phyloP scores from a whole-genome alignment of 2,113 vertebrate species.

The Formicarius rufipectus region DNA sequence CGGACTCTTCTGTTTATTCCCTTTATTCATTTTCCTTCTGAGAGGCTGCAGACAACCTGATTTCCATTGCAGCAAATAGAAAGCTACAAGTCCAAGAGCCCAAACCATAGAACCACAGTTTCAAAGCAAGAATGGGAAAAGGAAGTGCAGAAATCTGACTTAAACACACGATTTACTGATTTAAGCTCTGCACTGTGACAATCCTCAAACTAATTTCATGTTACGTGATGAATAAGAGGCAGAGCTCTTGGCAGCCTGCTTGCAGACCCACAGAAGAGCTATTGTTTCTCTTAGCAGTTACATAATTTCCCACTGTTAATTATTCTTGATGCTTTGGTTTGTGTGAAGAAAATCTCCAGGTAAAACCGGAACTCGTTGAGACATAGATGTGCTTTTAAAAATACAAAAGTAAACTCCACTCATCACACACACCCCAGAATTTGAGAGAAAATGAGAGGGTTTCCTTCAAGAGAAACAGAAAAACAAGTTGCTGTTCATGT shows the following conservation, averaged over 20 bases:
- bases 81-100: background rate
- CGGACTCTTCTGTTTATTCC: background rate
- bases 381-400: background rate
- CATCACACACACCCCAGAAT: background rate
- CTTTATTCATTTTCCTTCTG: background rate
- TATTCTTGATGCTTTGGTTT: background rate
- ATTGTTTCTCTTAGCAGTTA: slow-evolving; percentile 19
- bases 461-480: background rate
- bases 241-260: slow-evolving; percentile 4
- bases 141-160: background rate
- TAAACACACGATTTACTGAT: background rate
- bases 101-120: accelerated
- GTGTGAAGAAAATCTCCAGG: background rate
- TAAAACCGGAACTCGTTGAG: background rate
- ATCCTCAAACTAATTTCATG: background rate
- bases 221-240: background rate
- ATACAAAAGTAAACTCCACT: background rate
- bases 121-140: background rate
- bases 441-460: background rate
- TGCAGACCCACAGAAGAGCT: slow-evolving; percentile 14
- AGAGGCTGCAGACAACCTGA: background rate
- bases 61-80: background rate
- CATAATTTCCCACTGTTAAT: slow-evolving; percentile 18
- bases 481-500: background rate
- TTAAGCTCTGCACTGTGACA: background rate